Conservation (phyloP, 2,888 invertebrate species). For the Ferdinandea cuprea region DNA sequence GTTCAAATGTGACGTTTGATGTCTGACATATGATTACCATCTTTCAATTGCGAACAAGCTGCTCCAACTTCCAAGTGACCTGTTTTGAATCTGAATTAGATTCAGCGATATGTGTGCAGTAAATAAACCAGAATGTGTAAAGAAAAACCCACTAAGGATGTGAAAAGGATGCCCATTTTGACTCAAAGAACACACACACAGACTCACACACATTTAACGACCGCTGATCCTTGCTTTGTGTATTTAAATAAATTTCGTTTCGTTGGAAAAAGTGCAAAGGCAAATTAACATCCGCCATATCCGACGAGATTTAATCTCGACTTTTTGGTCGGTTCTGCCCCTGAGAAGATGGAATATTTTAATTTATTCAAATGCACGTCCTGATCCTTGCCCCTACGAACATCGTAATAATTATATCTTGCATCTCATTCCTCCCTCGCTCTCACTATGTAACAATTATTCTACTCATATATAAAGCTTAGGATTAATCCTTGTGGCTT, state of each 20-base stretch:
- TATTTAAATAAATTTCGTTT: constrained; percentile 19
- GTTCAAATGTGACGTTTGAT: constrained; percentile 7
- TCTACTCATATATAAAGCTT: constrained; percentile 67
- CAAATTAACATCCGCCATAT: constrained; percentile 52
- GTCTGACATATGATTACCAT: constrained; percentile 32
- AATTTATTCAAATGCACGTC: constrained; percentile 73
- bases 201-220: too few species aligned
- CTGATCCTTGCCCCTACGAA: constrained; percentile 47
- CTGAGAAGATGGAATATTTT: constrained; percentile 66
- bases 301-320: constrained; percentile 63
- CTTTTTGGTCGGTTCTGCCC: constrained; percentile 47
- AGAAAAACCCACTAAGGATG: too few species aligned
- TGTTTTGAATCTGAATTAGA: constrained; percentile 49
- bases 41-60: constrained; percentile 19
- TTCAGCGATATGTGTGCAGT: not conserved
- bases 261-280: constrained; percentile 29
- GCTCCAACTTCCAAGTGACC: constrained; percentile 25
- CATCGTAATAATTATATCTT: constrained; percentile 55
- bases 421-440: not conserved
- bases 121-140: constrained; percentile 14
- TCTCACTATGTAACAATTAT: constrained; percentile 55
- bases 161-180: constrained; percentile 12
- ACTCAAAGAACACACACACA: constrained; percentile 15
- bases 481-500: constrained; percentile 72
- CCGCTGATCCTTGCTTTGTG: constrained; percentile 18